These are phyloP conservation scores for Rhineura floridana DNA, from an alignment of 2,113 vertebrate species.

Conservation along the genomic window DNA sequence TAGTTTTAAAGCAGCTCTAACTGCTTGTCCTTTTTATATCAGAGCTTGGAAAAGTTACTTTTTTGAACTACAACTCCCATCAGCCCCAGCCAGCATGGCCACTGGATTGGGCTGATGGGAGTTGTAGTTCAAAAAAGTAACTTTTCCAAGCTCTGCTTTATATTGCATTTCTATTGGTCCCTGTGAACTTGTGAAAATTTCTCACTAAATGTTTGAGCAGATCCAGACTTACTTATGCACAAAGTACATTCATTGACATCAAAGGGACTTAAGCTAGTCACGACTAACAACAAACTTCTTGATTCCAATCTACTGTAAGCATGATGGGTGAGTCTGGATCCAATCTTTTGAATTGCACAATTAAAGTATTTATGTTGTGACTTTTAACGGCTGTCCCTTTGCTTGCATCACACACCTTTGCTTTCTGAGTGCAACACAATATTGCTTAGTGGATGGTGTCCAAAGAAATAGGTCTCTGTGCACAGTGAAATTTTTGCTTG, in stretches of 20 bases:
- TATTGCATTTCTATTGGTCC: not conserved
- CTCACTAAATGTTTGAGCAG: too few species aligned
- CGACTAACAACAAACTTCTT: too few species aligned
- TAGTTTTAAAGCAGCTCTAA: not conserved
- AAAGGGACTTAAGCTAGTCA: too few species aligned
- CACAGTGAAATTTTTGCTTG: not conserved
- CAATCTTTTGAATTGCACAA: not conserved
- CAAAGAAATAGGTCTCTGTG: not conserved
- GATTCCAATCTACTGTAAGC: too few species aligned
- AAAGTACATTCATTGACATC: too few species aligned
- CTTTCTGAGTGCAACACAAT: not conserved
- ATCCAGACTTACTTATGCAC: too few species aligned
- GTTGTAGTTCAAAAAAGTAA: too few species aligned
- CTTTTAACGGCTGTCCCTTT: not conserved
- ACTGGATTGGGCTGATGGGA: too few species aligned
- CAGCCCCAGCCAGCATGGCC: too few species aligned
- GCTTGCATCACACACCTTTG: not conserved
- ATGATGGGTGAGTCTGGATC: not conserved
- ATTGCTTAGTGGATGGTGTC: not conserved
- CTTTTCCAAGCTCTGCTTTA: too few species aligned
- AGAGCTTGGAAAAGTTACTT: too few species aligned
- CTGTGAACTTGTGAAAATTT: not conserved
- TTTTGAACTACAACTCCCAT: too few species aligned
- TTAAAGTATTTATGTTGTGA: not conserved
- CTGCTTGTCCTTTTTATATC: not conserved